Percentiles rank a stretch among this genome's conserved stretches.
Evolutionary conservation across 2,888 invertebrate genomes (phyloP).

Genomic region (Phrixothrix hirtus): DNA sequence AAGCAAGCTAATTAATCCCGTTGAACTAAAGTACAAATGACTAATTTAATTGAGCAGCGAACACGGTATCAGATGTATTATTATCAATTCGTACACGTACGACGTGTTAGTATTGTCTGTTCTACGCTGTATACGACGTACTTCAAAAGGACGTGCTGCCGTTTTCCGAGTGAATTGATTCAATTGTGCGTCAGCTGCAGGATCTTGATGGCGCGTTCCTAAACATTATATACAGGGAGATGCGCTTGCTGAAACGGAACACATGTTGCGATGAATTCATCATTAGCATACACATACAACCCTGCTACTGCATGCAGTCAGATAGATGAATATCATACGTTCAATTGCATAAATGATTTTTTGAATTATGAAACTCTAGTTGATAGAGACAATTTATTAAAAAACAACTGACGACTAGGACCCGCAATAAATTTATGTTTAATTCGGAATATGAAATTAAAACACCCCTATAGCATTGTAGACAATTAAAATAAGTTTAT

Average conservation of each 20-base stretch:
- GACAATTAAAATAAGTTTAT: conserved; percentile 31
- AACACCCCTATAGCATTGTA: conserved; percentile 11
- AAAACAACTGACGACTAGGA: too few relatives aligned
- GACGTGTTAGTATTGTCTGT: conserved; percentile 9
- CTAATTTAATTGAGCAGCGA: conserved; percentile 49
- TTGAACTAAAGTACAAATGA: conserved; percentile 40
- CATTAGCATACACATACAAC: conserved; percentile 18
- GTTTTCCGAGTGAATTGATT: conserved; percentile 29
- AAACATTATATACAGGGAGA: conserved; percentile 35
- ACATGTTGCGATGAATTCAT: conserved; percentile 28
- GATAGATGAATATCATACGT: neutral
- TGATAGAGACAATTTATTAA: too few relatives aligned
- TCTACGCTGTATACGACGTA: conserved; percentile 6
- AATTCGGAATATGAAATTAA: conserved; percentile 2
- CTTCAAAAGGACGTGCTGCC: conserved; percentile 13
- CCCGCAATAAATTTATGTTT: conserved; percentile 9
- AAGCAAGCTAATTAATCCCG: conserved; percentile 28
- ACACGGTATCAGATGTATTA: conserved; percentile 48
- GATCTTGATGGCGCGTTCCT: conserved; percentile 48
- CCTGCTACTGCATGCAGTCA: neutral
- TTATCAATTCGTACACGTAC: conserved; percentile 34
- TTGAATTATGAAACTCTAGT: too few relatives aligned
- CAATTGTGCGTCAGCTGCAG: conserved; percentile 48
- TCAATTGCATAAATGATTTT: too few relatives aligned
- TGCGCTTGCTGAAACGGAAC: conserved; percentile 24